phyloP scores from a whole-genome alignment of 2,113 vertebrate genomes.

The Sylvilagus bachmani region DNA sequence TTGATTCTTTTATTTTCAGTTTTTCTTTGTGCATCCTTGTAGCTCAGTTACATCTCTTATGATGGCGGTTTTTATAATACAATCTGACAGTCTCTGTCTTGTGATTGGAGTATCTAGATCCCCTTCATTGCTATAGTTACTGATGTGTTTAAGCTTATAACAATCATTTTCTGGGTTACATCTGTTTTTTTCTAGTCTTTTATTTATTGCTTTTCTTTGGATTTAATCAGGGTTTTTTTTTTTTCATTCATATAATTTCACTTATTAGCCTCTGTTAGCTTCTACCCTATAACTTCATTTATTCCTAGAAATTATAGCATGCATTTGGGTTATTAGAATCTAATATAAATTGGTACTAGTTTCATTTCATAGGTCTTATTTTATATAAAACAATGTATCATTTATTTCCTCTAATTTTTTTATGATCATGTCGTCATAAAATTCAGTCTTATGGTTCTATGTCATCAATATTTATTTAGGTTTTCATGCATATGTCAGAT shows the following conservation, averaged over 20 bases:
- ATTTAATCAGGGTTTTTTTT: not conserved
- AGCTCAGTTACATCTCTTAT: not conserved
- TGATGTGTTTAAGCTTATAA: not conserved
- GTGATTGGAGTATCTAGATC: not conserved
- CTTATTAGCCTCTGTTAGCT: not conserved
- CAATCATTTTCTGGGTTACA: not conserved
- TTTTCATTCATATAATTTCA: not conserved
- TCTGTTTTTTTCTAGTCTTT: not conserved
- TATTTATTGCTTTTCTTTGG: slow-evolving; percentile 32
- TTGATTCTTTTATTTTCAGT: not conserved
- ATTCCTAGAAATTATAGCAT: not conserved
- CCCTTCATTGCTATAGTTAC: not conserved
- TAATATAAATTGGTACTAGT: not conserved
- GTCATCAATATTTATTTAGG: not conserved
- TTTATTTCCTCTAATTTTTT: not conserved
- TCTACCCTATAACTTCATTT: not conserved
- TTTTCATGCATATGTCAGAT: not conserved
- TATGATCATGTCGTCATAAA: not conserved
- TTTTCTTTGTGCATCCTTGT: not conserved
- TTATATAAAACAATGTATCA: not conserved
- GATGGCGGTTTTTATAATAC: not conserved
- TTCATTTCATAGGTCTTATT: not conserved
- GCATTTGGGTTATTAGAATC: not conserved
- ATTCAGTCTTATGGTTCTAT: not conserved
- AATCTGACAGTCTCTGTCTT: not conserved